Evolutionary conservation across 53 echinoderm and acorn worm genomes (phyloP), one percentile per base, ranked within the genome.

Genomic region (Crossaster papposus): DNA sequence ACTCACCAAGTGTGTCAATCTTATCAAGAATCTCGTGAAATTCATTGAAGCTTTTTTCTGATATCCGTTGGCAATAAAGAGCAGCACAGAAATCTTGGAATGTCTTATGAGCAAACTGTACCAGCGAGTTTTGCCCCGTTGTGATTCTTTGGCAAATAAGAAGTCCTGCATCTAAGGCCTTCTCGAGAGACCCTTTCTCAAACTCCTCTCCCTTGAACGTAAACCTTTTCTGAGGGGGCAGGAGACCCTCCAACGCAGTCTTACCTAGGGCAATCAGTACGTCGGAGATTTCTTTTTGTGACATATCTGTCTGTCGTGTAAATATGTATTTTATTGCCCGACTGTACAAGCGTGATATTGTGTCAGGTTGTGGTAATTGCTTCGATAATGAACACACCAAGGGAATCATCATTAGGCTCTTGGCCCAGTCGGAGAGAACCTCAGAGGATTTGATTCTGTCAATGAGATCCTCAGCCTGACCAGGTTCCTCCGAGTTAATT

Each of bases 61-160:
- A 65, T 28, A 65, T 1, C 2, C 51, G 30, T 51, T 79, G 70
- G 53, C 54, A 89, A 33, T 89, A 89, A 13, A 62, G 17, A 51
- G 79, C 89, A 26, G 71, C 89, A 38, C 29, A 79, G 13, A 64
- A 89, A 4, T 89, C 80, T 23, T 89, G 89, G 1, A 89, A 32
- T 36, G 80, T 79, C 20, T 55, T 55, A 55, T 55, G 55, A 55
- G 14, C 20, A 55, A 55, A 55, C 14, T 18, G 55, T 55, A 80
- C 52, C 23, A 22, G 32, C 70, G 55, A 55, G 5, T 9, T 18
- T 18, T 55, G 15, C 20, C 55, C 55, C 55, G 2, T 55, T 1
- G 58, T 14, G 58, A 58, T 0, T 20, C 17, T 15, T 58, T 4
- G 2, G 17, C 58, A 17, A 58, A 20, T 0, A 4, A 4, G 58